These are phyloP conservation scores for Antechinus stuartii DNA, from an alignment of 2,113 vertebrate species.

Conservation along the genomic window DNA sequence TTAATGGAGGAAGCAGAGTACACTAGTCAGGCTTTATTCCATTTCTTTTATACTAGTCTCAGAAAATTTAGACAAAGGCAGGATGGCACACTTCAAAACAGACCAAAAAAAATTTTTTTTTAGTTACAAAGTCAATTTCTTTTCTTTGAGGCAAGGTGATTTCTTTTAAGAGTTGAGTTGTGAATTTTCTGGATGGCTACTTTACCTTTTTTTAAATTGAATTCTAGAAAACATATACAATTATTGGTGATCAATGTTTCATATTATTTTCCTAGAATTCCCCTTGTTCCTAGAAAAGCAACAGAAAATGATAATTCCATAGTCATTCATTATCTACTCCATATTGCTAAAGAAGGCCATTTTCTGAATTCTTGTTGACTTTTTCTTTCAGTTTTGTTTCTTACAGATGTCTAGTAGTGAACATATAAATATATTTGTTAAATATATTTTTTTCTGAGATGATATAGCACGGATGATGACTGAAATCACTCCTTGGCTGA, in stretches of 20 bases:
- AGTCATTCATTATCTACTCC: too few species aligned
- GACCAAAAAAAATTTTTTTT: neutral
- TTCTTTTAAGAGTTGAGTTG: slow-evolving; percentile 1
- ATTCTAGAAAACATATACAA: neutral
- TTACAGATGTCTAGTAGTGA: neutral
- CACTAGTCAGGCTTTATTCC: neutral
- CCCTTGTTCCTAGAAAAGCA: neutral
- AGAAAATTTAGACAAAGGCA: neutral
- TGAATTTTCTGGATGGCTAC: neutral
- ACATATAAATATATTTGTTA: neutral
- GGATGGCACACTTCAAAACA: neutral
- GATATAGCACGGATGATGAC: neutral
- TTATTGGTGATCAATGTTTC: neutral
- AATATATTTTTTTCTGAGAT: neutral
- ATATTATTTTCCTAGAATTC: neutral
- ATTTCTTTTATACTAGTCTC: neutral
- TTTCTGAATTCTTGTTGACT: neutral
- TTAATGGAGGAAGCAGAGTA: neutral
- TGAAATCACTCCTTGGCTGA: neutral
- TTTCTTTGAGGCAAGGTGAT: slow-evolving; percentile 1
- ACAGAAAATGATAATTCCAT: neutral
- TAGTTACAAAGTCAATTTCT: neutral
- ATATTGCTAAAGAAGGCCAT: neutral
- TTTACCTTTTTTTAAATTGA: neutral
- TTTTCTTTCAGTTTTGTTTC: neutral